Evolutionary conservation across 2,797 vertebrate species (phyloP), one percentile per base, ranked within the genome.

Genomic region (Craterocephalus amniculus): DNA sequence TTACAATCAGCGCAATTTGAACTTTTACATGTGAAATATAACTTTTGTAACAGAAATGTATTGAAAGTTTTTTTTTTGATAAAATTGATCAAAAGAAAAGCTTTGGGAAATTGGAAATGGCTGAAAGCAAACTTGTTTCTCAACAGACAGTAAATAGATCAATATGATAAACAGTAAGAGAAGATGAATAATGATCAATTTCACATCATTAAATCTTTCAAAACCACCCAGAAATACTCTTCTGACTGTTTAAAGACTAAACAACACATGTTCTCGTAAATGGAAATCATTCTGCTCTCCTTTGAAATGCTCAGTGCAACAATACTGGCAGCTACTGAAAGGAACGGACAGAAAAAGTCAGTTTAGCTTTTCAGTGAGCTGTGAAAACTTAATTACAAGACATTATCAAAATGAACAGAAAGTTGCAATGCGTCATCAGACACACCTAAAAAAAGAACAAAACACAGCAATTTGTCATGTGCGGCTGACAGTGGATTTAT

Each of bases 371-470:
- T 63, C 29, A 34, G 6, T 58, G 32, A 75, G 12, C 48, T 45
- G 3, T 61, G 35, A 62, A 55, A 69, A 59, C 55, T 36, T 63
- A 2, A 24, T 45, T 34, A 24, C 0, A 67, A 22, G 11, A 4
- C 18, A 40, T 76, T 55, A 55, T 72, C 26, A 57, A 62, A 67
- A 24, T 34, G 6, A 54, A 61, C 4, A 24, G 58, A 31, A 55
- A 63, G 67, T 56, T 71, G 27, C 52, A 64, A 87, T 64, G 10
- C 60, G 24, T 34, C n/a, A 63, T 51, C 13, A 72, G 68, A 58
- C 69, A 78, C 72, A n/a, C 72, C 72, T 64, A n/a, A 8, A 0
- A 32, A n/a, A 76, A 81, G 38, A 65, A 70, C 43, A 62, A 26
- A 38, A 0, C 16, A 24, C 24, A 13, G 31, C 10, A 12, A 45